Percentiles rank a stretch among this genome's conserved stretches.
phyloP scores from a whole-genome alignment of 2,888 invertebrate species.

The Endotricha flammealis region DNA sequence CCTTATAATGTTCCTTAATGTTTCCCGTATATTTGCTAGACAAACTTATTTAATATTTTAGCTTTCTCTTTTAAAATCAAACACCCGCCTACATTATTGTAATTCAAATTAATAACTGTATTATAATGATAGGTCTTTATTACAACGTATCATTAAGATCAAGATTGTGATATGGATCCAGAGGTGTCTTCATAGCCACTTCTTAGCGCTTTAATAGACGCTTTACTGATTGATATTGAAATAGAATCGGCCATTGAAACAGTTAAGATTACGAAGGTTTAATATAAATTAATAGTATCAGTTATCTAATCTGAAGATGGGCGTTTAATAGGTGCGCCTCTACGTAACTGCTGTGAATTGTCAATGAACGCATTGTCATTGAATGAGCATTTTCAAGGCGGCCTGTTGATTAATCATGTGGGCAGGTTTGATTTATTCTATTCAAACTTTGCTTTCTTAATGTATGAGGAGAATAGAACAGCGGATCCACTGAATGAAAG shows the following conservation, averaged over 20 bases:
- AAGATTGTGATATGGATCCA: constrained; percentile 11
- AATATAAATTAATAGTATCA: constrained; percentile 13
- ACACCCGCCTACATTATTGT: too few relatives aligned
- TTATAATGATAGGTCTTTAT: constrained; percentile 5
- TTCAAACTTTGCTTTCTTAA: constrained; percentile 11
- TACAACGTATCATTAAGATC: constrained; percentile 7
- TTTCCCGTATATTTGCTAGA: constrained; percentile 6
- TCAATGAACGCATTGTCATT: constrained; percentile 44
- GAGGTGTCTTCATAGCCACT: constrained; percentile 13
- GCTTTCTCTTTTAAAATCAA: too few relatives aligned
- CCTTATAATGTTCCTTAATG: too few relatives aligned
- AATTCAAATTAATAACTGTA: constrained; percentile 7
- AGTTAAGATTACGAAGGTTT: constrained; percentile 12
- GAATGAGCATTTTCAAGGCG: constrained; percentile 37
- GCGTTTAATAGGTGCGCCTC: constrained; percentile 18
- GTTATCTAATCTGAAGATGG: constrained; percentile 23
- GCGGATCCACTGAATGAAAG: too few relatives aligned
- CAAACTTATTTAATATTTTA: constrained; percentile 1
- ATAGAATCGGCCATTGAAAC: background rate
- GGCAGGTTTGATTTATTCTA: constrained; percentile 23
- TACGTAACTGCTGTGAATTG: constrained; percentile 24
- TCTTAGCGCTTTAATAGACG: constrained; percentile 12
- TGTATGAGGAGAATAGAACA: too few relatives aligned
- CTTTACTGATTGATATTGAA: constrained; percentile 12
- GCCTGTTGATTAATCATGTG: constrained; percentile 32